Evolutionary conservation across 2,888 invertebrate species (phyloP), one percentile per base, ranked within the genome.

Genomic region (Andrena flavipes): DNA sequence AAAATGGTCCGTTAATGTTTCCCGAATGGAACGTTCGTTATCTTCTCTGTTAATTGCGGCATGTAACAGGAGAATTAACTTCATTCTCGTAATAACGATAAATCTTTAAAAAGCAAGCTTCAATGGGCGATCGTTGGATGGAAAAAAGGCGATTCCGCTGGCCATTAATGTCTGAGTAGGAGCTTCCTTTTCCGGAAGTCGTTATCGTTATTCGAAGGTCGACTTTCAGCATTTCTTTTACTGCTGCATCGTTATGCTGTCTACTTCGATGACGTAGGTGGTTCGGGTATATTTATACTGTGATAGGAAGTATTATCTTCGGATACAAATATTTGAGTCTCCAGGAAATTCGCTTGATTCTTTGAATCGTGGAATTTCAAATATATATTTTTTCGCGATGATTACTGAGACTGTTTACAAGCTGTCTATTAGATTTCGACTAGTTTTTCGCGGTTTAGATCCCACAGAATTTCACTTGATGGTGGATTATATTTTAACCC

Each of bases 141-240:
- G 77, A 71, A 80, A 82, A 87, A 84, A 78, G 69, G 79, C 72
- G 76, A 78, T 81, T 80, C 67, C 59, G 73, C 26, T 75, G 82
- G 84, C 84, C 83, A 78, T 88, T 88, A 88, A 82, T 79, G 82
- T 76, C 82, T 82, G 88, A 88, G 80, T 80, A 80, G 87, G 79
- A 81, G 84, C 80, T 87, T 87, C 79, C 78, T 69, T 62, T 88
- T 88, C 88, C 88, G 84, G 76, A 13, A 54, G 79, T 82, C 79
- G 82, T 87, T 88, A 88, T 88, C 88, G 76, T 79, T 48, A 62
- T 85, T 85, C 77, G 76, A 81, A 82, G 77, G 76, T 80, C 84
- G 67, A 71, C 69, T 79, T 82, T 48, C 76, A 49, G 65, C 65
- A 30, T 82, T 80, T 76, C 74, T 84, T 87, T 85, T 62, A 48